Evolutionary conservation across 2,113 vertebrate genomes (phyloP).

Genomic region (Pseudolaguvia tuberculata): DNA sequence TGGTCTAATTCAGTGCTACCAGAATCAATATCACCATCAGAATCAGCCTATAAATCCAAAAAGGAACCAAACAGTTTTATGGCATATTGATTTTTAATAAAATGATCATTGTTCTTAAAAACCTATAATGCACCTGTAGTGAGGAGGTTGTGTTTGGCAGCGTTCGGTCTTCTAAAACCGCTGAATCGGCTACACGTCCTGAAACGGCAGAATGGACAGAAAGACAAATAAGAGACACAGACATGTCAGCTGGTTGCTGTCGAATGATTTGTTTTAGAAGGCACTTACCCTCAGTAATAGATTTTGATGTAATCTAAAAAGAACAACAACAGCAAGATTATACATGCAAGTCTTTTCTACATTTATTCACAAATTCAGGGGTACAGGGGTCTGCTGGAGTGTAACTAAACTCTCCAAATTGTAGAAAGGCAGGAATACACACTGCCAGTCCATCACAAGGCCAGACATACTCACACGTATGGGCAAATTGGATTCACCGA

Average conservation of each 20-base stretch:
- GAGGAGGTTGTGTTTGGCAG: not conserved
- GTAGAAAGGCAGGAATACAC: not conserved
- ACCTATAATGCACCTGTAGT: constrained; percentile 27
- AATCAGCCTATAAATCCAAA: constrained; percentile 35
- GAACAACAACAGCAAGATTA: constrained; percentile 3
- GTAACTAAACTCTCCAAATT: not conserved
- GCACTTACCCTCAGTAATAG: constrained; percentile 22
- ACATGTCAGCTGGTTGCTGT: not conserved
- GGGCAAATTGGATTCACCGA: too few relatives aligned
- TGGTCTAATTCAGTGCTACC: constrained; percentile 57
- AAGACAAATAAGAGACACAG: not conserved
- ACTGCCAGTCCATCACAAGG: too few relatives aligned
- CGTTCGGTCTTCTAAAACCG: not conserved
- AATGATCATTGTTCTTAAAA: not conserved
- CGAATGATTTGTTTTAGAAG: not conserved
- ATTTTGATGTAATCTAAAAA: constrained; percentile 14
- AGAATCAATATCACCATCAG: constrained; percentile 61
- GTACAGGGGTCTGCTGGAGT: too few relatives aligned
- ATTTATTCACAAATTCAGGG: not conserved
- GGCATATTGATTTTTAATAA: not conserved
- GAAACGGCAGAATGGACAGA: constrained; percentile 14
- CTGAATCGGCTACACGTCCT: constrained; percentile 29
- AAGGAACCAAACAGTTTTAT: not conserved
- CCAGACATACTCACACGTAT: too few relatives aligned
- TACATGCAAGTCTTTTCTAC: not conserved